These are phyloP conservation scores for Varanus komodoensis DNA, from an alignment of 2,113 vertebrate species.

Conservation along the genomic window DNA sequence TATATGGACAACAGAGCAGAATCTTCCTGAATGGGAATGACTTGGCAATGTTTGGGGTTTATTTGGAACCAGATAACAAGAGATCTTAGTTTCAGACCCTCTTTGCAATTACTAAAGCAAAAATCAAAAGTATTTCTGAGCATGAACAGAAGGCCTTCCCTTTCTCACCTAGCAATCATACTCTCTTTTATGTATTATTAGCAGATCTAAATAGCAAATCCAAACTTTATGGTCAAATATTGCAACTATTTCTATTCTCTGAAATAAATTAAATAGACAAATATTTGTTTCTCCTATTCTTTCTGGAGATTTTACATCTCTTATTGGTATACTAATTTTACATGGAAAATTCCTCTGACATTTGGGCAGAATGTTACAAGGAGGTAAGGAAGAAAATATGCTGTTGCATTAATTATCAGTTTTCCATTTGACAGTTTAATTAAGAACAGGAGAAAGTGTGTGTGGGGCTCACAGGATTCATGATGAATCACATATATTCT, in stretches of 20 bases:
- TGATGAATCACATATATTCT: slow-evolving; percentile 81
- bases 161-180: not conserved
- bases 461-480: slow-evolving; percentile 77
- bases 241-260: not conserved
- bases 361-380: slow-evolving; percentile 74
- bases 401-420: slow-evolving; percentile 81
- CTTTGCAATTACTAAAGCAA: not conserved
- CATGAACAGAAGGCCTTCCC: not conserved
- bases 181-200: not conserved
- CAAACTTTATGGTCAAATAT: not conserved
- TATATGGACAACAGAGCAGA: not conserved
- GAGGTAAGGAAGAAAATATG: slow-evolving; percentile 73
- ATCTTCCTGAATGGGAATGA: not conserved
- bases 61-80: not conserved
- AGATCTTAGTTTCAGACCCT: not conserved
- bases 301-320: not conserved
- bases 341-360: slow-evolving; percentile 45
- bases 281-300: not conserved
- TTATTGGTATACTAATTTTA: slow-evolving; percentile 11
- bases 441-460: slow-evolving; percentile 79
- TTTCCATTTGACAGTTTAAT: slow-evolving; percentile 84
- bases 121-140: not conserved
- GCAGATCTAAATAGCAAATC: not conserved
- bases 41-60: not conserved
- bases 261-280: not conserved